Evolutionary conservation across 2,113 vertebrate genomes (phyloP), one percentile per base, ranked within the genome.

Genomic region (Urocynchramus pylzowi): DNA sequence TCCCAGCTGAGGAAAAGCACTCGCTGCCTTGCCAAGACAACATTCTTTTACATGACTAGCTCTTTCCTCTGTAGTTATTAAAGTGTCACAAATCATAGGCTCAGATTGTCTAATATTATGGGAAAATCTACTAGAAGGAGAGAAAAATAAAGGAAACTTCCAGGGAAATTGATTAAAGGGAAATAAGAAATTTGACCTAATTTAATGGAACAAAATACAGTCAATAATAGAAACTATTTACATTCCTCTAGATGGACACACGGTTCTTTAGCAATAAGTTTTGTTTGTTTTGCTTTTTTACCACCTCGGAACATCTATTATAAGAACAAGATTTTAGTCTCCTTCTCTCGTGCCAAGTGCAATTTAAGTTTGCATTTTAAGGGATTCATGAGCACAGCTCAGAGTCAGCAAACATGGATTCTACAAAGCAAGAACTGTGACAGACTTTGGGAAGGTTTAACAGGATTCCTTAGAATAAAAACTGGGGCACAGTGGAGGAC

Each of bases 111-210:
- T 97, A 95, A 88, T 92, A 97, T 94, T 95, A 97, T 97, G 95
- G 91, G 93, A 95, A 97, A 97, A 96, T 93, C 93, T 96, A 97
- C 94, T 97, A 96, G 92, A 95, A 97, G 87, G 92, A 94, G 91
- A 93, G 85, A 96, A 94, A 96, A 97, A 95, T 93, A 94, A 97
- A 95, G 91, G 93, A 97, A 97, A 97, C 94, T 97, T 96, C 94
- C 95, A 97, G 93, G 92, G 94, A 96, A 97, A 80, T 96, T 96
- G 90, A 95, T 97, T 97, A 81, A 96, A 97, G 90, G 93, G 94
- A 96, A 97, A 95, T 33, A 85, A 96, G 87, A 96, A 80, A 92
- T 88, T 95, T 90, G 84, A 86, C 87, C 63, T 64, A 59, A 52
- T 94, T 96, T 84, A 96, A 60, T 61, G 91, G 95, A 96, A 96